These are phyloP conservation scores for Serranus cabrilla DNA, from an alignment of 2,797 vertebrate genomes.

Conservation along the genomic window DNA sequence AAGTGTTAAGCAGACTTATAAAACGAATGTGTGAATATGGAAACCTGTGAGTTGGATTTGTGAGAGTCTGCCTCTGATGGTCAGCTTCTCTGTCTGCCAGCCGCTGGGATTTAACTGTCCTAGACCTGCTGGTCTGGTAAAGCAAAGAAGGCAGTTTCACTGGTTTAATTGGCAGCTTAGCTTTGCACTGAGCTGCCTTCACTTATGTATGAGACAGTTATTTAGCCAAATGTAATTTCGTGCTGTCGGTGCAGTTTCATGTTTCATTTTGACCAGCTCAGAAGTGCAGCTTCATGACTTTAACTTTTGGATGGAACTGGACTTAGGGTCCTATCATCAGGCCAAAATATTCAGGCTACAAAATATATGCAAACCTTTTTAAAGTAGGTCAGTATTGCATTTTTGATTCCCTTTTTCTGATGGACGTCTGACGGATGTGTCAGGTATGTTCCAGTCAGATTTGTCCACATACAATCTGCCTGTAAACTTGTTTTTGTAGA, in stretches of 20 bases:
- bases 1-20: constrained; percentile 16
- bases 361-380: not conserved
- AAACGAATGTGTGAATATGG: constrained; percentile 9
- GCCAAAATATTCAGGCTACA: not conserved
- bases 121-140: constrained; percentile 53
- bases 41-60: constrained; percentile 15
- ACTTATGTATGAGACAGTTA: constrained; percentile 39
- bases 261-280: constrained; percentile 38
- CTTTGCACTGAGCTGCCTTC: constrained; percentile 42
- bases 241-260: constrained; percentile 33
- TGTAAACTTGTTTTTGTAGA: not conserved
- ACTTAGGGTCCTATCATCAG: not conserved
- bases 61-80: constrained; percentile 28
- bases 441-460: constrained; percentile 79
- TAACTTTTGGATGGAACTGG: not conserved
- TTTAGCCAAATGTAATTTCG: constrained; percentile 42
- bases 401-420: not conserved
- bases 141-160: constrained; percentile 50
- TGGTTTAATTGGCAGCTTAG: constrained; percentile 55
- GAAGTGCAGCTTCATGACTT: constrained; percentile 34
- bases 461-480: not conserved
- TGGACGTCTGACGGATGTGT: constrained; percentile 79
- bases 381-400: not conserved
- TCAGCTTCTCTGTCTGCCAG: constrained; percentile 5
- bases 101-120: constrained; percentile 56